These are phyloP conservation scores for Amphipyra tragopoginis DNA, from an alignment of 2,888 invertebrate species.

Conservation along the genomic window DNA sequence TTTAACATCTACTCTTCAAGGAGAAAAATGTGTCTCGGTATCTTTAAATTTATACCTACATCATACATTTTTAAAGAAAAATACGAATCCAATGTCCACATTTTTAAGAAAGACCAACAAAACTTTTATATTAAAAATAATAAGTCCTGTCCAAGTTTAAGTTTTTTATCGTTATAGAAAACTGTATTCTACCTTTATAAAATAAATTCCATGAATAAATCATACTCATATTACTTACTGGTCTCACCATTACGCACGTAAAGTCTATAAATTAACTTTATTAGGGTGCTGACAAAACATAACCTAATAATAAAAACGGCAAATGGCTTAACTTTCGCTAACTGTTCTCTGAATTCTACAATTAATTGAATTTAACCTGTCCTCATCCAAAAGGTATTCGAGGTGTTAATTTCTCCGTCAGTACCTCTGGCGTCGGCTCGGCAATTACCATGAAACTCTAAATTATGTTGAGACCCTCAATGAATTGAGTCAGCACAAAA, in stretches of 20 bases:
- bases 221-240: not conserved
- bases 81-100: not conserved
- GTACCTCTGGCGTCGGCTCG: conserved; percentile 9
- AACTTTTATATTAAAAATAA: conserved; percentile 2
- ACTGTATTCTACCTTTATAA: not conserved
- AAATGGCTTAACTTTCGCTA: conserved; percentile 46
- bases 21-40: no score
- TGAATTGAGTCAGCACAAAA: not conserved
- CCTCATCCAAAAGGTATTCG: conserved; percentile 29
- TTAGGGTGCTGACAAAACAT: conserved; percentile 37
- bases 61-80: no score
- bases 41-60: no score
- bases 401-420: conserved; percentile 28
- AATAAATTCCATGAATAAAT: not conserved
- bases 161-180: not conserved
- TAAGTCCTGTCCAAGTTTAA: conserved; percentile 1
- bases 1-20: no score
- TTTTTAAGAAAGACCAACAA: not conserved
- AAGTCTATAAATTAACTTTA: conserved; percentile 33
- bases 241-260: not conserved
- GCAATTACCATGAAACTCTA: conserved; percentile 30
- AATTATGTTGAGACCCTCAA: conserved; percentile 19
- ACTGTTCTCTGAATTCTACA: conserved; percentile 39
- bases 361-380: conserved; percentile 51
- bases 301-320: conserved; percentile 46